Conservation (phyloP, 2,113 vertebrate species). For the Oncorhynchus kisutch region DNA sequence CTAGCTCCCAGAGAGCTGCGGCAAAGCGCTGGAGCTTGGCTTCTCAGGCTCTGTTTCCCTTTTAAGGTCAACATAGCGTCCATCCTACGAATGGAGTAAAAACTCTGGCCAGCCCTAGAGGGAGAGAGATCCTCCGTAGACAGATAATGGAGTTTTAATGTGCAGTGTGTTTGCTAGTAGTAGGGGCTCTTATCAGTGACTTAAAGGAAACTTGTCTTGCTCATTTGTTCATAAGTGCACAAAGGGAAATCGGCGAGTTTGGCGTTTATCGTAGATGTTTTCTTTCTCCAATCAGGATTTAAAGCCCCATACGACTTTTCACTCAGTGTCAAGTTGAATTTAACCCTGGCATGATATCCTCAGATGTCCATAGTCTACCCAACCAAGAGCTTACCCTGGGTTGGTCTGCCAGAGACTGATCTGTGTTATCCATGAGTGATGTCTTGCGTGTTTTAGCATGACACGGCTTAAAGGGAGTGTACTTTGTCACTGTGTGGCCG, state of each 20-base stretch:
- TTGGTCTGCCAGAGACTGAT: not conserved
- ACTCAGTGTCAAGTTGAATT: not conserved
- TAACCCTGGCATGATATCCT: not conserved
- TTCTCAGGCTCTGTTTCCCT: slow-evolving; percentile 42
- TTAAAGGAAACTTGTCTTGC: too few relatives aligned
- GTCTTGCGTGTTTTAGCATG: not conserved
- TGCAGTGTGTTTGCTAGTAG: too few relatives aligned
- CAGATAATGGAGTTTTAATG: too few relatives aligned
- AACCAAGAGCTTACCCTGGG: not conserved
- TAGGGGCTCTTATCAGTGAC: too few relatives aligned
- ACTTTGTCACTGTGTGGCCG: slow-evolving; percentile 4
- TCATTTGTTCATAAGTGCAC: not conserved
- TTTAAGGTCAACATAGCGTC: slow-evolving; percentile 39
- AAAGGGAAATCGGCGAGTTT: not conserved
- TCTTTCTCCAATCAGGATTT: too few relatives aligned
- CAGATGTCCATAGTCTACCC: not conserved
- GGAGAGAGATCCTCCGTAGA: not conserved
- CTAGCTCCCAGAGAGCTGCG: too few relatives aligned
- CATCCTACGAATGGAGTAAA: too few relatives aligned
- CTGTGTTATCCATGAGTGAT: not conserved
- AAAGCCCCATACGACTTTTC: not conserved
- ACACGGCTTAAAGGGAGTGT: not conserved
- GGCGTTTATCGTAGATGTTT: not conserved
- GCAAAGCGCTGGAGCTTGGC: not conserved
- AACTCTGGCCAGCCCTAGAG: not conserved